Percentiles rank a stretch among this genome's conserved stretches.
These are phyloP conservation scores for Aphidius ervi DNA, from an alignment of 1,140 invertebrate species.

Conservation along the genomic window DNA sequence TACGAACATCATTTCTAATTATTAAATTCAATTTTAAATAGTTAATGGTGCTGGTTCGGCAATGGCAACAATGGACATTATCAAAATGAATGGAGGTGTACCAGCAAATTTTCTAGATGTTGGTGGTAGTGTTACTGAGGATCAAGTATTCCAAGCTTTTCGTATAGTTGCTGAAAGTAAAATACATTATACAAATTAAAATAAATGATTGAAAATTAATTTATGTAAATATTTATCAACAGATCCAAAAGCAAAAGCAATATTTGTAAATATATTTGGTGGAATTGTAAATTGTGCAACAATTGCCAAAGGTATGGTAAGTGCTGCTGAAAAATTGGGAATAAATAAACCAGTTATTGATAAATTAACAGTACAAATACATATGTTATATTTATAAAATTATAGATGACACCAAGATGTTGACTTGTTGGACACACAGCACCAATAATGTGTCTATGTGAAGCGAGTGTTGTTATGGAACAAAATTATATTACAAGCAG, in stretches of 20 bases:
- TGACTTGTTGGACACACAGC: slow-evolving; percentile 93
- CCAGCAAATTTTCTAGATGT: slow-evolving; percentile 83
- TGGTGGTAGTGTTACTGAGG: slow-evolving; percentile 71
- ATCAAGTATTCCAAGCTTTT: slow-evolving; percentile 73
- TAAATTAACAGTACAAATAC: slow-evolving; percentile 10
- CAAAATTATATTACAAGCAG: slow-evolving; percentile 92
- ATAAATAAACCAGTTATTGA: slow-evolving; percentile 84
- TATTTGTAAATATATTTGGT: slow-evolving; percentile 98
- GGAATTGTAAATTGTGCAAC: slow-evolving; percentile 98
- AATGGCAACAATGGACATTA: slow-evolving; percentile 82
- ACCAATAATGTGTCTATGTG: slow-evolving; percentile 85
- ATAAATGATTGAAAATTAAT: slow-evolving; percentile 12
- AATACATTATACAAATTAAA: slow-evolving; percentile 6
- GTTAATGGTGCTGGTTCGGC: slow-evolving; percentile 79
- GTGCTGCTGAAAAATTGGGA: slow-evolving; percentile 76
- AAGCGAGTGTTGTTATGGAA: slow-evolving; percentile 66
- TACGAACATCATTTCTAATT: slow-evolving; percentile 15
- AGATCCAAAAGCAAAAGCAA: slow-evolving; percentile 88
- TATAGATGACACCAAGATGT: slow-evolving; percentile 88
- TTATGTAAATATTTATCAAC: slow-evolving; percentile 31
- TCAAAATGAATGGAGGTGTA: slow-evolving; percentile 68
- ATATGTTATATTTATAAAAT: slow-evolving; percentile 18
- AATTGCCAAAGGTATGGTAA: slow-evolving; percentile 91
- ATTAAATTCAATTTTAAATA: slow-evolving; percentile 29
- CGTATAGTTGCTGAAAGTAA: slow-evolving; percentile 59